Percentiles rank a stretch among this genome's conserved stretches.
Conservation (phyloP, 2,888 invertebrate species). For the Nematopogon swammerdamellus region DNA sequence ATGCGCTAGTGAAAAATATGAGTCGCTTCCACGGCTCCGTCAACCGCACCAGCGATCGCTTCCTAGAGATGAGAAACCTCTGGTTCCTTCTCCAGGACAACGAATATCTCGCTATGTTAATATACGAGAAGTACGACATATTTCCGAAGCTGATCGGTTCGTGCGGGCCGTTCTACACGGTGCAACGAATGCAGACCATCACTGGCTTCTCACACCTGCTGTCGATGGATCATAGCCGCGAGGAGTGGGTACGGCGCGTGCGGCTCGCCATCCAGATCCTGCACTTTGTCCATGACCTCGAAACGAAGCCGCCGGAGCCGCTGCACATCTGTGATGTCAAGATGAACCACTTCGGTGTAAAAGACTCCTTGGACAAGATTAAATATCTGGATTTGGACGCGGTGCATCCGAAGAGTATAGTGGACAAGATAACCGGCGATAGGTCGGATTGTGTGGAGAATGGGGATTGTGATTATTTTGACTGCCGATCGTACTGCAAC, state of each 20-base stretch:
- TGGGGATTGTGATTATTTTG: slow-evolving; percentile 64
- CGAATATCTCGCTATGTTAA: slow-evolving; percentile 60
- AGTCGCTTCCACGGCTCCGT: slow-evolving; percentile 38
- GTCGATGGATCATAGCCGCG: slow-evolving; percentile 44
- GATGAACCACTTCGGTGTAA: slow-evolving; percentile 62
- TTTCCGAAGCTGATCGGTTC: slow-evolving; percentile 65
- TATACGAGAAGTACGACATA: slow-evolving; percentile 57
- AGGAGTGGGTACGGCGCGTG: slow-evolving; percentile 56
- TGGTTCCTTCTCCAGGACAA: slow-evolving; percentile 64
- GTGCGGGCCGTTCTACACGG: slow-evolving; percentile 65
- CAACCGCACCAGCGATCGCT: slow-evolving; percentile 26
- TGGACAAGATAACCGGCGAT: slow-evolving; percentile 42
- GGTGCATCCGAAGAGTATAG: slow-evolving; percentile 54
- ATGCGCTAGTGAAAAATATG: slow-evolving; percentile 43
- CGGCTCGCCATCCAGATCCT: slow-evolving; percentile 58
- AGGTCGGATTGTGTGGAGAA: slow-evolving; percentile 50
- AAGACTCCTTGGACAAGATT: slow-evolving; percentile 43
- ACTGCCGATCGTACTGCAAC: slow-evolving; percentile 63
- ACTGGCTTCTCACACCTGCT: slow-evolving; percentile 48
- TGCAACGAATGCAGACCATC: slow-evolving; percentile 59
- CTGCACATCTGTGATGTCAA: slow-evolving; percentile 68
- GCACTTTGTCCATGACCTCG: slow-evolving; percentile 58
- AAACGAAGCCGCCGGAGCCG: slow-evolving; percentile 55
- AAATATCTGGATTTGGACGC: slow-evolving; percentile 64
- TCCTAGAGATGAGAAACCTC: slow-evolving; percentile 57